Evolutionary conservation across 2,888 invertebrate genomes (phyloP), one percentile per base, ranked within the genome.

Genomic region (Torymus tubicola): DNA sequence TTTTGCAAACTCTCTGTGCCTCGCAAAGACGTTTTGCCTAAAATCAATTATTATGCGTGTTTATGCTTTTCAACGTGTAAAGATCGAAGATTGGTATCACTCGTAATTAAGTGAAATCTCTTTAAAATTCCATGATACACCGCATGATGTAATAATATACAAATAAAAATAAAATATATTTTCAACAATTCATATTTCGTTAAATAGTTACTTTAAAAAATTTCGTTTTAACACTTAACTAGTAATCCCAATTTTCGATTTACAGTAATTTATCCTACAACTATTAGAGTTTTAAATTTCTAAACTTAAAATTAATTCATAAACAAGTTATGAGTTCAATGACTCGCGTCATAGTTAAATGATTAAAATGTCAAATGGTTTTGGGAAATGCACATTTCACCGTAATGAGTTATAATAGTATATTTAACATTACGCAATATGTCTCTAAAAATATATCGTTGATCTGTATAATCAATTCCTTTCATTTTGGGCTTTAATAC

Each of bases 1-100:
- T 63, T 68, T 52, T 78, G 71, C 77, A 78, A 79, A 80, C 70
- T 50, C 60, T 61, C 24, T 57, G 72, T 14, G 60, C 61, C 71
- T 58, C 69, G 57, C 68, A 64, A 65, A 72, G 24, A 70, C 80
- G 64, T 71, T 76, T 70, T 57, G 31, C 69, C 76, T 85, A 85
- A 77, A 67, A 21, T 81, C 76, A 78, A 77, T 60, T 86, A 86
- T 87, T 86, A 86, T 87, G 86, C 84, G 75, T 74, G 80, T 84
- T 84, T 84, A 85, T 84, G 83, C 84, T 75, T 70, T 65, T 72
- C 11, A 21, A 73, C 55, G 21, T 67, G 67, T 50, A 42, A 12
- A 16, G 68, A 58, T 65, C 63, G 50, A 16, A 77, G 14, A 72
- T 58, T 63, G 63, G 24, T 31, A 61, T 75, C 21, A 60, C 55